These are phyloP conservation scores for Passer montanus DNA, from an alignment of 2,113 vertebrate genomes.

Conservation along the genomic window DNA sequence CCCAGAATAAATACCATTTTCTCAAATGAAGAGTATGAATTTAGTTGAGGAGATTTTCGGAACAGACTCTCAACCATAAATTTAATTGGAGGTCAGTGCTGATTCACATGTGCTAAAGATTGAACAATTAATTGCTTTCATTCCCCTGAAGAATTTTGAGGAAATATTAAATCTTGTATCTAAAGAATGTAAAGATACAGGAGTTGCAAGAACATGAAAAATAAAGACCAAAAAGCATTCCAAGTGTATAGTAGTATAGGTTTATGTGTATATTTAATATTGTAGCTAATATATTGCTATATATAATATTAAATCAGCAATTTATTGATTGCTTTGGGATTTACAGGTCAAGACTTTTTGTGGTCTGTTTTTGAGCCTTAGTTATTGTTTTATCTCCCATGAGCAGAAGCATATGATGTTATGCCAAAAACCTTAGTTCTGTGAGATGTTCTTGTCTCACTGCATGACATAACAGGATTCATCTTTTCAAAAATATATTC, in stretches of 20 bases:
- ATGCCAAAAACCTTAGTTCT: background rate
- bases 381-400: background rate
- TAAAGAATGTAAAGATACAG: background rate
- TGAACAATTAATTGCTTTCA: background rate
- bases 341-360: background rate
- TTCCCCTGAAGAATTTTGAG: background rate
- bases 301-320: background rate
- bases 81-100: background rate
- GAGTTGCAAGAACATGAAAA: background rate
- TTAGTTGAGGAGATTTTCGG: background rate
- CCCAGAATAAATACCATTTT: background rate
- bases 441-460: background rate
- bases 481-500: background rate
- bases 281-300: background rate
- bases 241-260: background rate
- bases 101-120: background rate
- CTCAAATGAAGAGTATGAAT: background rate
- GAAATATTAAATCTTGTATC: constrained; percentile 11
- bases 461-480: background rate
- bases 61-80: background rate
- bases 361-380: background rate
- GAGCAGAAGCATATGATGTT: background rate
- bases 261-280: background rate
- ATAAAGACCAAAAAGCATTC: background rate
- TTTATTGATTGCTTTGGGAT: background rate